Percentiles rank a stretch among this genome's conserved stretches.
phyloP scores from a whole-genome alignment of 2,113 vertebrate species.

The Prietella phreatophila region DNA sequence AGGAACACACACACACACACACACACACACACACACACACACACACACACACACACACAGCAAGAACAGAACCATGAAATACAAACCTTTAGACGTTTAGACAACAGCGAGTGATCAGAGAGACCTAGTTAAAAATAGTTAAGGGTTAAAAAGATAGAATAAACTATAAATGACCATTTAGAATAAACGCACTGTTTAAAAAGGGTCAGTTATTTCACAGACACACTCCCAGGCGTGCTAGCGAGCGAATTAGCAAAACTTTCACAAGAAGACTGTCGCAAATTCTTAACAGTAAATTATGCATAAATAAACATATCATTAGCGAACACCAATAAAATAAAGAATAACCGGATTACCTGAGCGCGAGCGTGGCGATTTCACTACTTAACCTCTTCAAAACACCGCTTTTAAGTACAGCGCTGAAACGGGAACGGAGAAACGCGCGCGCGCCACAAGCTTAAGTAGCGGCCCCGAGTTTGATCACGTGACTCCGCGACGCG shows the following conservation, averaged over 20 bases:
- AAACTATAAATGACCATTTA: no score
- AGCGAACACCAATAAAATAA: neutral
- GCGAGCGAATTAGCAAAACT: neutral
- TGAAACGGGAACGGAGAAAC: neutral
- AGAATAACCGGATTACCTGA: neutral
- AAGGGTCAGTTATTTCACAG: neutral
- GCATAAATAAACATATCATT: no score
- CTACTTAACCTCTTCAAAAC: neutral
- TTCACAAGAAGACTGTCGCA: neutral
- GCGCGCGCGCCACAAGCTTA: slow-evolving; percentile 70
- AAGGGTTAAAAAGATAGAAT: no score
- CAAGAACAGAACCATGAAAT: neutral
- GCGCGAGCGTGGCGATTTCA: no score
- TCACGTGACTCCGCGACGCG: slow-evolving; percentile 55
- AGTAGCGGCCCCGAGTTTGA: slow-evolving; percentile 52
- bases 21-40: no score
- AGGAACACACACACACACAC: no score
- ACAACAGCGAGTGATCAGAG: neutral
- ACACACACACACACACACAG: neutral
- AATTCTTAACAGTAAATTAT: neutral
- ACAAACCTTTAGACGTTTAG: neutral
- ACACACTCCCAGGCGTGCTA: neutral
- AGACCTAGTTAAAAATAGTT: neutral
- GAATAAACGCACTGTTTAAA: neutral
- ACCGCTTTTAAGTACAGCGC: neutral